Percentiles rank a stretch among this genome's conserved stretches.
phyloP scores from a whole-genome alignment of 2,888 invertebrate species.

The Volucella inflata region DNA sequence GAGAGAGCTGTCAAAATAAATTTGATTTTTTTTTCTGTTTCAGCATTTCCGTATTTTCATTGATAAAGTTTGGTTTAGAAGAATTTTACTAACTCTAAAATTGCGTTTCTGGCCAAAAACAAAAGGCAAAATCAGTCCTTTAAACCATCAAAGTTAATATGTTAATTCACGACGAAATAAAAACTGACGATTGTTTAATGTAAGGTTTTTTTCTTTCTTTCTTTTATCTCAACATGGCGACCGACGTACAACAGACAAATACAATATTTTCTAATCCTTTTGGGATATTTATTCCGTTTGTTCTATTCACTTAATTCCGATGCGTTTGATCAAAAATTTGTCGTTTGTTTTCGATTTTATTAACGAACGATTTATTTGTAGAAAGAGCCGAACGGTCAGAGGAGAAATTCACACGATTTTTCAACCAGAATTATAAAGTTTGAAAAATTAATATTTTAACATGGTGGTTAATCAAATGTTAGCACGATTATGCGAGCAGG shows the following conservation, averaged over 20 bases:
- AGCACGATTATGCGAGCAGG: conserved; percentile 17
- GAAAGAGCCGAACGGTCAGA: neutral
- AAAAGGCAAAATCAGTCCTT: neutral
- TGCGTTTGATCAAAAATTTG: neutral
- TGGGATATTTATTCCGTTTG: neutral
- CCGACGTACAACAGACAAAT: conserved; percentile 5
- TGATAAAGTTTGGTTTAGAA: neutral
- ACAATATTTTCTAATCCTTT: neutral
- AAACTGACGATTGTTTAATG: too few relatives aligned
- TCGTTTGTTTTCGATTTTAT: neutral
- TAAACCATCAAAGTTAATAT: neutral
- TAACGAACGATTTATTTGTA: neutral
- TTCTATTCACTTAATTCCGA: neutral
- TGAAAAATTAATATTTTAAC: conserved; percentile 22
- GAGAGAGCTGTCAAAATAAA: conserved; percentile 32
- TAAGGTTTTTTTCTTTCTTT: neutral
- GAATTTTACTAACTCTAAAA: neutral
- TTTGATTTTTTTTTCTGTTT: neutral
- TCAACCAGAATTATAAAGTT: neutral
- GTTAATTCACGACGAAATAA: neutral
- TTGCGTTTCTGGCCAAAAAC: neutral
- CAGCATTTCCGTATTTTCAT: neutral
- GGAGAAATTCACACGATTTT: conserved; percentile 4
- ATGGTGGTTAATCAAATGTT: conserved; percentile 2
- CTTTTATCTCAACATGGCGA: conserved; percentile 40